Evolutionary conservation across 2,888 invertebrate genomes (phyloP).

Genomic region (Norana najaformis): DNA sequence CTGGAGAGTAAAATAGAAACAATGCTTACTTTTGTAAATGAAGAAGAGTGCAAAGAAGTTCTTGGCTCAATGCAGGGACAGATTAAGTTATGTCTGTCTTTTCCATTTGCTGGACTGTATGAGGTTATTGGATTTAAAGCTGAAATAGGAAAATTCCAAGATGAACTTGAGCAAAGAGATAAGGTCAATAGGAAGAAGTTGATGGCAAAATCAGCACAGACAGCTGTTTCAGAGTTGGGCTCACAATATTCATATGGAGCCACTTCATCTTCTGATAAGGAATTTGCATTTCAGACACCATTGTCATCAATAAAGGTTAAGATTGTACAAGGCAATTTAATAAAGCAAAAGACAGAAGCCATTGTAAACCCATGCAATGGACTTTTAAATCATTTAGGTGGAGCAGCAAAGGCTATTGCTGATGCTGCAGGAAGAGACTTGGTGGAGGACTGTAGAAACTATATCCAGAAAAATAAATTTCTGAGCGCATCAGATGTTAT

Average conservation of each 20-base stretch:
- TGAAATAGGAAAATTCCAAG: background rate
- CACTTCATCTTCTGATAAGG: background rate
- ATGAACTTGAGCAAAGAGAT: background rate
- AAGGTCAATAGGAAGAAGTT: background rate
- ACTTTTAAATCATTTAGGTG: background rate
- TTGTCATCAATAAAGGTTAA: background rate
- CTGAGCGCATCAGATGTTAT: constrained; percentile 15
- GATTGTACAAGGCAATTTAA: constrained; percentile 21
- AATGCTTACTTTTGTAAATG: constrained; percentile 5
- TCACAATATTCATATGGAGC: background rate
- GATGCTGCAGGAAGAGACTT: constrained; percentile 32
- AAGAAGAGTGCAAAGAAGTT: background rate
- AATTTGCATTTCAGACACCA: background rate
- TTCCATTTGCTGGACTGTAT: background rate
- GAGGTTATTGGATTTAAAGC: background rate
- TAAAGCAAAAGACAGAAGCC: constrained; percentile 28
- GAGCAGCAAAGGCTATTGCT: constrained; percentile 33
- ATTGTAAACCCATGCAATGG: constrained; percentile 35
- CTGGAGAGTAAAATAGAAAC: background rate
- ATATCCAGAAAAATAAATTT: background rate
- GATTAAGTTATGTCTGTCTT: background rate
- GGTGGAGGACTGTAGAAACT: constrained; percentile 17
- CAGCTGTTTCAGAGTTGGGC: background rate
- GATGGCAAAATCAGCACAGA: background rate
- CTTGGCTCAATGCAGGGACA: background rate